phyloP scores from a whole-genome alignment of 2,888 invertebrate species.

The Papilio elwesi region DNA sequence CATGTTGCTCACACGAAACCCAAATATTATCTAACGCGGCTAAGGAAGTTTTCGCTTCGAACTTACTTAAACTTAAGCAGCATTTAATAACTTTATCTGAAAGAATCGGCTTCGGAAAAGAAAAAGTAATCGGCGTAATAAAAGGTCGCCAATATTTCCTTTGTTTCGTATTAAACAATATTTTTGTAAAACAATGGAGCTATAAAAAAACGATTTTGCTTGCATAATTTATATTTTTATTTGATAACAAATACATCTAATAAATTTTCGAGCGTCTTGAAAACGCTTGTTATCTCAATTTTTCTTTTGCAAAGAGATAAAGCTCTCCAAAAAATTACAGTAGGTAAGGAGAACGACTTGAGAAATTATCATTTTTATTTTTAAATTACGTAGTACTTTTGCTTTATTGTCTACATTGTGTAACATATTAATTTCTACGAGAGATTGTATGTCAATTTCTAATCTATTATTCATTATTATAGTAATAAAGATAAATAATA shows the following conservation, averaged over 20 bases:
- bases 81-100: neutral
- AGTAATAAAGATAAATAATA: too few species aligned
- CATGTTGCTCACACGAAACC: too few species aligned
- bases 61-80: neutral
- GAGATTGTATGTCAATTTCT: too few species aligned
- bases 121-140: neutral
- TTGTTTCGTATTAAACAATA: neutral
- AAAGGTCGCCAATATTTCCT: neutral
- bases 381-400: neutral
- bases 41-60: too few species aligned
- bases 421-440: neutral
- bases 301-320: constrained; percentile 24
- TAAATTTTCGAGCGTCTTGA: constrained; percentile 29
- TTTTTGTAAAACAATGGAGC: neutral
- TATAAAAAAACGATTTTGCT: neutral
- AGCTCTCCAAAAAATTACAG: constrained; percentile 25
- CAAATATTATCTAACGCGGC: too few species aligned
- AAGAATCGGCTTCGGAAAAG: too few species aligned
- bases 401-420: constrained; percentile 14
- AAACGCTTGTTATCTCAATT: constrained; percentile 32
- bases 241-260: constrained; percentile 22
- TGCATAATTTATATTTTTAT: constrained; percentile 19
- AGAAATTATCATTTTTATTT: constrained; percentile 19
- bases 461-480: too few species aligned
- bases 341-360: constrained; percentile 23